These are phyloP conservation scores for Orthosia incerta DNA, from an alignment of 2,888 invertebrate genomes.

Conservation along the genomic window DNA sequence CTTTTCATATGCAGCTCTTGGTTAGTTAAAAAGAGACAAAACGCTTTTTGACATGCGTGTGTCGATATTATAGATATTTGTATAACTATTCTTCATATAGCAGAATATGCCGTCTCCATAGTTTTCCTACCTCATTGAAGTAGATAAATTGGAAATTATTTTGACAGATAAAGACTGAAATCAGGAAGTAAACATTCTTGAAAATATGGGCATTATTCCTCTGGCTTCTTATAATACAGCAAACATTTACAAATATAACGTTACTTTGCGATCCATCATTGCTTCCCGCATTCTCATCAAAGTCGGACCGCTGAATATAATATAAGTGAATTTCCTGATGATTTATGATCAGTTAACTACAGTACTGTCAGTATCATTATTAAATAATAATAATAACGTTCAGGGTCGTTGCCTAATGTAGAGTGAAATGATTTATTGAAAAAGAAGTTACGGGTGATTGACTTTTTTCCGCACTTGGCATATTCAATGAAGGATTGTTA, in stretches of 20 bases:
- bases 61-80: too few relatives aligned
- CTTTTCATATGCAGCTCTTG: too few relatives aligned
- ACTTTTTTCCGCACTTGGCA: conserved; percentile 13
- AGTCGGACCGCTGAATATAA: conserved; percentile 1
- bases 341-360: conserved; percentile 47
- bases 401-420: conserved; percentile 13
- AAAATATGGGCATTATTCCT: too few relatives aligned
- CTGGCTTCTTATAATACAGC: too few relatives aligned
- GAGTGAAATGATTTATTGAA: conserved; percentile 44
- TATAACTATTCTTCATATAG: too few relatives aligned
- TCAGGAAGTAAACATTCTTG: too few relatives aligned
- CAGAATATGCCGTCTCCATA: too few relatives aligned
- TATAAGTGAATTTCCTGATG: conserved; percentile 16
- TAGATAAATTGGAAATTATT: too few relatives aligned
- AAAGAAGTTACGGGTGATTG: not conserved
- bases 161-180: too few relatives aligned
- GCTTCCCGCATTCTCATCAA: conserved; percentile 24
- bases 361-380: conserved; percentile 34
- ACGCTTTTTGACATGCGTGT: too few relatives aligned
- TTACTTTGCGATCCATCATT: conserved; percentile 30
- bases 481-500: not conserved
- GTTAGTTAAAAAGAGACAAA: too few relatives aligned
- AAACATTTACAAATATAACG: not conserved
- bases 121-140: too few relatives aligned
- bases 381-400: conserved; percentile 25